phyloP scores from a whole-genome alignment of 2,797 vertebrate genomes.

The Falco columbarius region DNA sequence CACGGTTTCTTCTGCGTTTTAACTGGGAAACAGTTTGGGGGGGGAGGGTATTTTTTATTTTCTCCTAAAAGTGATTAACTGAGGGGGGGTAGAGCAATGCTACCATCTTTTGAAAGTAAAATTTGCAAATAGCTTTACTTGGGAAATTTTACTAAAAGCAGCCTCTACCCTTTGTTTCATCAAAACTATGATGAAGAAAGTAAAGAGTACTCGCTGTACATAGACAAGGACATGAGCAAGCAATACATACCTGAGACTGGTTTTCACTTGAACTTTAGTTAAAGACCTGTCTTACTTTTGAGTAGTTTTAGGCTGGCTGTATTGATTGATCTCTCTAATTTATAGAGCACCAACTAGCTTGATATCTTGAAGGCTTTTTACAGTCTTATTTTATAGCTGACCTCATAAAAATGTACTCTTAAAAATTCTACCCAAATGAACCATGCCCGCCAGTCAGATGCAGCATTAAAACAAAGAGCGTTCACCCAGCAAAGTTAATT shows the following conservation, averaged over 20 bases:
- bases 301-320: background rate
- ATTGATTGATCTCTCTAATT: constrained; percentile 24
- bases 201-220: background rate
- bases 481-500: constrained; percentile 50
- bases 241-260: background rate
- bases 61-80: background rate
- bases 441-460: background rate
- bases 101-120: background rate
- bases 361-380: constrained; percentile 1
- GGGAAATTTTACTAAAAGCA: background rate
- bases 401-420: constrained; percentile 21
- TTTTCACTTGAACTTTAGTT: background rate
- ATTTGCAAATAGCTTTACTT: background rate
- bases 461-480: background rate
- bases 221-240: background rate
- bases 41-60: background rate
- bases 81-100: background rate
- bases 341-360: background rate
- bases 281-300: background rate
- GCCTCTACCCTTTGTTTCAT: background rate
- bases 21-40: background rate
- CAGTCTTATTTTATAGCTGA: constrained; percentile 14
- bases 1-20: background rate
- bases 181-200: background rate
- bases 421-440: constrained; percentile 18